A percentile compares a stretch with the other conserved stretches of the same genome.
Evolutionary conservation across 2,888 invertebrate species (phyloP).

Genomic region (Thecophora atra): DNA sequence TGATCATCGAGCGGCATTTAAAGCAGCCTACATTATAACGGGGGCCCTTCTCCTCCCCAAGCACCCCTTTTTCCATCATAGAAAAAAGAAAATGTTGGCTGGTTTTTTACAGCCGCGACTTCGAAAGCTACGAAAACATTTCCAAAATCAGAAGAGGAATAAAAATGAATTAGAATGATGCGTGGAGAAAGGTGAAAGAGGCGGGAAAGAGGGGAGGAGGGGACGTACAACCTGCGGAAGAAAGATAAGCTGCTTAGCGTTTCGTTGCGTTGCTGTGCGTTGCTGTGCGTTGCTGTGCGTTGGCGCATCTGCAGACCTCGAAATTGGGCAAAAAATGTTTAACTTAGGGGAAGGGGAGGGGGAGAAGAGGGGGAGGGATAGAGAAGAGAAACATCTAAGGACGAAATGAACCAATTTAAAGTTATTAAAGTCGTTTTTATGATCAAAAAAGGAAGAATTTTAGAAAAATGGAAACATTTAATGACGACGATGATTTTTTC

Average conservation of each 20-base stretch:
- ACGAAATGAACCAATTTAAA: background rate
- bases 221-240: conserved; percentile 50
- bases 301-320: background rate
- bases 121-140: conserved; percentile 25
- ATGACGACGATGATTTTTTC: conserved; percentile 18
- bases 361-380: background rate
- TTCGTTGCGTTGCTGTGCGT: too few relatives aligned
- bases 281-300: too few relatives aligned
- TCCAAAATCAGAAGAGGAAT: conserved; percentile 13
- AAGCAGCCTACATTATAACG: background rate
- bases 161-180: too few relatives aligned
- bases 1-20: background rate
- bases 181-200: too few relatives aligned
- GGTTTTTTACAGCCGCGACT: background rate
- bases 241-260: conserved; percentile 58
- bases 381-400: background rate
- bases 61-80: background rate
- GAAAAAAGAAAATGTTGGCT: background rate
- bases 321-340: background rate
- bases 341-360: background rate
- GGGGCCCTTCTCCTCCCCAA: background rate
- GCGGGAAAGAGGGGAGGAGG: background rate
- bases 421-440: conserved; percentile 10
- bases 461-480: background rate
- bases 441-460: conserved; percentile 11